Evolutionary conservation across 1,140 invertebrate genomes (phyloP), one percentile per base, ranked within the genome.

Genomic region (Cryptotermes secundus): DNA sequence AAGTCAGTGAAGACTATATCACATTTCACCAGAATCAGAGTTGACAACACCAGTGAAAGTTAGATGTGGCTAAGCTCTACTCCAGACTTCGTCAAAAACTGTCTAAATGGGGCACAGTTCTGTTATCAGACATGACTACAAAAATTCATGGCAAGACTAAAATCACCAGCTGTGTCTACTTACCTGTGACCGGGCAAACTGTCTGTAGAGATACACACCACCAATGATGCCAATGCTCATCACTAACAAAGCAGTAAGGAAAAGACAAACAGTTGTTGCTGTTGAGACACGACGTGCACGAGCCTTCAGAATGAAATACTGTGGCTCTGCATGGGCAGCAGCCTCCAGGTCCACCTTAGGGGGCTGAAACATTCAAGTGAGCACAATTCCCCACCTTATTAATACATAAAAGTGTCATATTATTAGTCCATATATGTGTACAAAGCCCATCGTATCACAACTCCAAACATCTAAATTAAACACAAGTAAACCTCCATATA

Each of bases 121-220:
- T 49, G 45, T 49, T 9, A 49, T 19, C 14, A 49, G 12, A 49
- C 45, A 49, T 49, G 38, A 38, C 38, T 49, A 49, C 31, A 49
- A 34, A 82, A 45, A 31, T 1, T 16, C 0, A 38, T 82, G 22
- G 34, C 36, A 81, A 38, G 19, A 81, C 26, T n/a, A 26, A n/a
- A 7, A 81, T 35, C 24, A 35, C 3, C 31, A 34, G 7, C 9
- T 31, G 79, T 26, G 59, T 14, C 26, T 34, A 2, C 65, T 72
- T 34, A 84, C 83, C 83, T 84, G 72, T 34, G 79, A 89, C 49
- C 92, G 92, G 3, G 93, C 90, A 88, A 95, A 95, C 84, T 95
- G 92, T n/a, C 92, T 92, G 89, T 96, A 97, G 35, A 97, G 90
- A 87, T 94, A 94, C 72, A 95, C 91, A 26, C 96, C 96, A 36